phyloP scores from a whole-genome alignment of 1,140 invertebrate species.

The Melanaphis sacchari region DNA sequence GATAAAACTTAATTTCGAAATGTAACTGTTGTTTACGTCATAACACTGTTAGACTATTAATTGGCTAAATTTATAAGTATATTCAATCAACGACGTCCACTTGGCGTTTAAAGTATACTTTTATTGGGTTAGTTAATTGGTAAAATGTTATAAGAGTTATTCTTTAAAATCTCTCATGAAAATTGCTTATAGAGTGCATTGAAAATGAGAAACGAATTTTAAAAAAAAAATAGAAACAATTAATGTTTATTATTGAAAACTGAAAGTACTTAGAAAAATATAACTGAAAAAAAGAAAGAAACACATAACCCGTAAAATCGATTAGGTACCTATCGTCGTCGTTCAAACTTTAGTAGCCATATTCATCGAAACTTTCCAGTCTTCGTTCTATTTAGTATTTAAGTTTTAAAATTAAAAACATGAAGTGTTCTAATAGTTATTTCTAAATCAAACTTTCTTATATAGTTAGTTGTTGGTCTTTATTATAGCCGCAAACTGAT shows the following conservation, averaged over 20 bases:
- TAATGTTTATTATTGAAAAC: slow-evolving; percentile 20
- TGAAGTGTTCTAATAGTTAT: background rate
- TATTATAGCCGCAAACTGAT: background rate
- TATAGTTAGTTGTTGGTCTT: background rate
- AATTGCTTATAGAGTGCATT: background rate
- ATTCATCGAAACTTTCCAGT: slow-evolving; percentile 27
- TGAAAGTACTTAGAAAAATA: background rate
- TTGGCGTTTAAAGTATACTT: background rate
- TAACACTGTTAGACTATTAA: background rate
- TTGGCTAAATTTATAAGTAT: background rate
- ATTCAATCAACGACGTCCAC: background rate
- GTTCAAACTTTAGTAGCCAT: background rate
- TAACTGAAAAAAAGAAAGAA: background rate
- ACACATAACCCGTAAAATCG: slow-evolving; percentile 13
- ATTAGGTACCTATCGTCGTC: background rate
- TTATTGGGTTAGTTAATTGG: background rate
- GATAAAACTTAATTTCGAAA: background rate
- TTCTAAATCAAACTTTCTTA: background rate
- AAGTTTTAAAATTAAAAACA: slow-evolving; percentile 24
- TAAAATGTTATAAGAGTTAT: background rate
- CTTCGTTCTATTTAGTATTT: background rate
- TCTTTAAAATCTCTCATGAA: background rate
- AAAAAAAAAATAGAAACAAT: background rate
- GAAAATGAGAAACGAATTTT: background rate
- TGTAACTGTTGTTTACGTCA: background rate